Percentiles rank a stretch among this genome's conserved stretches.
These are phyloP conservation scores for Muschampia plurimacula DNA, from an alignment of 2,888 invertebrate genomes.

Conservation along the genomic window DNA sequence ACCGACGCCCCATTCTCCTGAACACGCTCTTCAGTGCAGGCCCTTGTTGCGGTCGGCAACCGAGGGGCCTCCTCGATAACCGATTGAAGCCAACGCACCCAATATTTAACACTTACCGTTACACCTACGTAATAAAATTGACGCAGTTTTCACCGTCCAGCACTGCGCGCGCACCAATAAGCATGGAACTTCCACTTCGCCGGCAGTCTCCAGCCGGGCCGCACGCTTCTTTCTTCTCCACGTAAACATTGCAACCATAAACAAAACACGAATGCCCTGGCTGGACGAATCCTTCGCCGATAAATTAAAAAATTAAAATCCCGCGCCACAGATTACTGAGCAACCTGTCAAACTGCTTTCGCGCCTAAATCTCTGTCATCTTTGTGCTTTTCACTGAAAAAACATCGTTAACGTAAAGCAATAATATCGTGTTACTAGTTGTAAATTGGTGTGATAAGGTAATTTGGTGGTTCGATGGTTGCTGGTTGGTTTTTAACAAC, in stretches of 20 bases:
- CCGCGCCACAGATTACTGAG: conserved; percentile 46
- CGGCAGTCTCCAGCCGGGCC: conserved; percentile 82
- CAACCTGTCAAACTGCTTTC: conserved; percentile 53
- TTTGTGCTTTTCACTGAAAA: conserved; percentile 13
- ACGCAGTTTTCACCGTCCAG: conserved; percentile 50
- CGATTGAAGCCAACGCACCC: conserved; percentile 60
- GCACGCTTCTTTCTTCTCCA: conserved; percentile 69
- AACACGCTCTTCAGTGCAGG: neutral
- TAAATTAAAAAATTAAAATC: conserved; percentile 51
- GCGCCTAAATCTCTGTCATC: conserved; percentile 60
- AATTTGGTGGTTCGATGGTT: conserved; percentile 66
- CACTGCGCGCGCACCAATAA: conserved; percentile 75
- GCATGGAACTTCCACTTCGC: conserved; percentile 70
- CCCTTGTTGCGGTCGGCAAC: conserved; percentile 19
- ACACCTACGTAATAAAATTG: conserved; percentile 76
- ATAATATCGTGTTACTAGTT: conserved; percentile 74
- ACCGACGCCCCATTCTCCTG: neutral
- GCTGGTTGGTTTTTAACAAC: conserved; percentile 50
- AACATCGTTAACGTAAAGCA: conserved; percentile 61
- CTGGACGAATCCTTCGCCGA: conserved; percentile 62
- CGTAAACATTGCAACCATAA: conserved; percentile 74
- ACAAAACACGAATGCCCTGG: conserved; percentile 79
- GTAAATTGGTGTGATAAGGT: conserved; percentile 58
- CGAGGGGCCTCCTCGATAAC: conserved; percentile 48
- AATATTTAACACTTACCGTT: conserved; percentile 63